Percentiles rank a stretch among this genome's conserved stretches.
Evolutionary conservation across 2,888 invertebrate genomes (phyloP).

Genomic region (Xylota segnis): DNA sequence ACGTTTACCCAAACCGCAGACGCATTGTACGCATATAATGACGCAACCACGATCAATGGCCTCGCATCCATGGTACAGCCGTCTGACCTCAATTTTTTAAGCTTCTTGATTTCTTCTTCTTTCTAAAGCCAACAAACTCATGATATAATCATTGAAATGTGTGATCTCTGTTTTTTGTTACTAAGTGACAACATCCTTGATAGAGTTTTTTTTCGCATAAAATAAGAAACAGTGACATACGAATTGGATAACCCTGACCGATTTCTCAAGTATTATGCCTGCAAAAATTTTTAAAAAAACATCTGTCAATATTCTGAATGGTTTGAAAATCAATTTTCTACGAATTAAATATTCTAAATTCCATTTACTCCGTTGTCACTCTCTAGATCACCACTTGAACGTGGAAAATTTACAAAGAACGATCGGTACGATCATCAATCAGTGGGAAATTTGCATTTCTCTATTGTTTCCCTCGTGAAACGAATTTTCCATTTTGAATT

Average conservation of each 20-base stretch:
- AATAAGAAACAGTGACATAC: constrained; percentile 25
- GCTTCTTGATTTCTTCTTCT: constrained; percentile 24
- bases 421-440: constrained; percentile 37
- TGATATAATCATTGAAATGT: constrained; percentile 7
- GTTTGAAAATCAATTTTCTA: constrained; percentile 26
- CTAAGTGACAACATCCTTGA: constrained; percentile 38
- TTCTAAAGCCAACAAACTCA: constrained; percentile 15
- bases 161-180: constrained; percentile 14
- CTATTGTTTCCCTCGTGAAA: neutral
- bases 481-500: neutral
- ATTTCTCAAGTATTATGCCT: constrained; percentile 16
- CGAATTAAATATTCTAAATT: constrained; percentile 19
- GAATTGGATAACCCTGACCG: constrained; percentile 61
- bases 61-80: constrained; percentile 27
- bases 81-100: constrained; percentile 61
- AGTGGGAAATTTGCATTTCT: constrained; percentile 36
- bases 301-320: constrained; percentile 5
- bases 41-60: constrained; percentile 53
- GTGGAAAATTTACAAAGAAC: constrained; percentile 8
- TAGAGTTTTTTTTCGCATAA: neutral
- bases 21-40: constrained; percentile 28
- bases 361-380: neutral
- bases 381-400: constrained; percentile 2
- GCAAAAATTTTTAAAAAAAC: constrained; percentile 1
- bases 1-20: neutral